Evolutionary conservation across 1,140 invertebrate genomes (phyloP).

Genomic region (Drosophila subpulchrella): DNA sequence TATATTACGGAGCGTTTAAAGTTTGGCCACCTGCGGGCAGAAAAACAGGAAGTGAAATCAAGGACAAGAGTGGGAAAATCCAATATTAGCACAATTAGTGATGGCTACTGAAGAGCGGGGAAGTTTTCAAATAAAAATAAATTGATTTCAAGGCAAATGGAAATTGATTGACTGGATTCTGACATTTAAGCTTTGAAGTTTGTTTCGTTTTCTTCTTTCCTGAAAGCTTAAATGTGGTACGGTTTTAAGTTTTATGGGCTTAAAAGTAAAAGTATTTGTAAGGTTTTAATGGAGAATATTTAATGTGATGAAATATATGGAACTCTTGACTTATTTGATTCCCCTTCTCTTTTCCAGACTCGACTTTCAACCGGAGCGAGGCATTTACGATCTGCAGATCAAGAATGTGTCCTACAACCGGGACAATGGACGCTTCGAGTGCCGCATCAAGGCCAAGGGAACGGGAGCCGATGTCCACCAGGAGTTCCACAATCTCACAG

Average conservation of each 20-base stretch:
- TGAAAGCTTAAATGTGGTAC: not conserved
- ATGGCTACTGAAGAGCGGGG: constrained; percentile 12
- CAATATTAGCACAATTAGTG: constrained; percentile 82
- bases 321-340: not conserved
- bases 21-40: constrained; percentile 72
- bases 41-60: constrained; percentile 36
- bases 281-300: no score
- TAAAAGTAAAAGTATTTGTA: not conserved
- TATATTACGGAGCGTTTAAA: constrained; percentile 76
- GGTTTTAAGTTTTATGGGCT: not conserved
- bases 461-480: constrained; percentile 93
- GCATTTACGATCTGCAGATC: constrained; percentile 94
- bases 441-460: constrained; percentile 92
- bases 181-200: constrained; percentile 18
- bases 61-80: constrained; percentile 53
- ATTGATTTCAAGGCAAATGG: constrained; percentile 51
- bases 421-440: constrained; percentile 96
- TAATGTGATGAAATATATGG: no score
- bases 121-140: constrained; percentile 68
- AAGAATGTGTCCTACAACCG: constrained; percentile 93
- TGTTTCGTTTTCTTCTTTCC: not conserved
- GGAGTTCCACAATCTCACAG: constrained; percentile 93
- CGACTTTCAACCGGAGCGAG: constrained; percentile 90
- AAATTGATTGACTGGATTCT: constrained; percentile 24
- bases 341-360: constrained; percentile 86